Conservation (phyloP, 2,797 vertebrate species). For the Hydrocynus forskahlii region DNA sequence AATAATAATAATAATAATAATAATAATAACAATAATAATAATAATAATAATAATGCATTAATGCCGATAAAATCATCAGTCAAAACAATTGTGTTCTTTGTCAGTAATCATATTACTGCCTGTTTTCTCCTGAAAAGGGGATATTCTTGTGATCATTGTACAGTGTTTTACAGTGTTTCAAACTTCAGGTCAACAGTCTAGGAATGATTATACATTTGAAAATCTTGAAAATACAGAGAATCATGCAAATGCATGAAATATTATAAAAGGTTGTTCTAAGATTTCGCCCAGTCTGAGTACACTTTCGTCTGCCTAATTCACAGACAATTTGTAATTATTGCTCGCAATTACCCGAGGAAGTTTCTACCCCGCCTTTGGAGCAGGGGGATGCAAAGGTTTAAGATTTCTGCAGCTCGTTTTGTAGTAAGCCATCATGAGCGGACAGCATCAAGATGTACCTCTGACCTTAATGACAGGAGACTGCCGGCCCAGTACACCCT, state of each 20-base stretch:
- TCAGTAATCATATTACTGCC: too few relatives aligned
- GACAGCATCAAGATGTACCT: slow-evolving; percentile 74
- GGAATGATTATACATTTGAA: background rate
- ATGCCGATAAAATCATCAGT: too few relatives aligned
- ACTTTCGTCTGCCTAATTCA: slow-evolving; percentile 49
- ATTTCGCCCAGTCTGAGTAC: slow-evolving; percentile 21
- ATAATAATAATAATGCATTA: too few relatives aligned
- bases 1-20: too few relatives aligned
- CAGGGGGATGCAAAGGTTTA: slow-evolving; percentile 61
- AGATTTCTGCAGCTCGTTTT: slow-evolving; percentile 70
- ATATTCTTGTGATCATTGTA: too few relatives aligned
- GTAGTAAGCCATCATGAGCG: slow-evolving; percentile 64
- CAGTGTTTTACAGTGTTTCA: background rate
- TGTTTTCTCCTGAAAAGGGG: too few relatives aligned
- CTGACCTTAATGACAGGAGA: slow-evolving; percentile 77
- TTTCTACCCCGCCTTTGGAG: slow-evolving; percentile 62
- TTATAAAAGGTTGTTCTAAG: background rate
- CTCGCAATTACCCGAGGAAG: slow-evolving; percentile 70
- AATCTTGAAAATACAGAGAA: background rate
- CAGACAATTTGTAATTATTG: slow-evolving; percentile 77
- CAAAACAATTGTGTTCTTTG: too few relatives aligned
- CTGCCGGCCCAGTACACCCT: slow-evolving; percentile 65
- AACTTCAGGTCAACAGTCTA: background rate
- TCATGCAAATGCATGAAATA: slow-evolving; percentile 55
- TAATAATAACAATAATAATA: too few relatives aligned